A percentile compares a stretch with the other conserved stretches of the same genome.
Conservation (phyloP, 2,888 invertebrate genomes). For the Ophion ventricosus region DNA sequence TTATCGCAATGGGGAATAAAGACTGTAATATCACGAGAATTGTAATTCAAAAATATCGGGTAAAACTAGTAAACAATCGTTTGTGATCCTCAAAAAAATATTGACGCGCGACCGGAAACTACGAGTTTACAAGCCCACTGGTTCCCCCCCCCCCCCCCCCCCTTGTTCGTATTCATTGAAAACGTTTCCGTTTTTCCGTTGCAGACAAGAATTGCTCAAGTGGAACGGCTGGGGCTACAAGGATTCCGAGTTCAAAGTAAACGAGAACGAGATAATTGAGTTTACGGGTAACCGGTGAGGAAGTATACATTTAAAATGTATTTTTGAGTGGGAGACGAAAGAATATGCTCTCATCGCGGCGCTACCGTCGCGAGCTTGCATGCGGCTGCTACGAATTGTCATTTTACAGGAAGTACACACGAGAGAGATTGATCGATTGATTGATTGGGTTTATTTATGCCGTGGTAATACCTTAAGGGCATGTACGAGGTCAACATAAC, state of each 20-base stretch:
- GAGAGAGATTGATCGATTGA: too few species aligned
- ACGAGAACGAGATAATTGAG: constrained; percentile 87
- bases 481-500: too few species aligned
- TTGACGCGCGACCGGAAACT: constrained; percentile 46
- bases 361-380: constrained; percentile 10
- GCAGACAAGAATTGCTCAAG: constrained; percentile 94
- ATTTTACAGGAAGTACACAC: not conserved
- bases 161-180: constrained; percentile 22
- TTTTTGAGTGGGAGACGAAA: not conserved
- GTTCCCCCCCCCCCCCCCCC: not conserved
- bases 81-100: not conserved
- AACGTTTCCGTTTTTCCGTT: constrained; percentile 49
- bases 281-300: constrained; percentile 94
- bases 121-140: constrained; percentile 24
- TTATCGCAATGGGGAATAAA: not conserved
- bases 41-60: not conserved
- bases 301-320: not conserved
- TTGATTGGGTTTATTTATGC: too few species aligned
- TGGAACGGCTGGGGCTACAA: constrained; percentile 99
- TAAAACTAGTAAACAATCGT: not conserved
- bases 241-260: constrained; percentile 93
- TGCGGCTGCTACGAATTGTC: not conserved
- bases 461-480: too few species aligned
- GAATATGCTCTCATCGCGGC: not conserved
- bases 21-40: not conserved